Base-by-base conservation (phyloP, 2,888 invertebrate species). In the Amblyteles armatorius region DNA sequence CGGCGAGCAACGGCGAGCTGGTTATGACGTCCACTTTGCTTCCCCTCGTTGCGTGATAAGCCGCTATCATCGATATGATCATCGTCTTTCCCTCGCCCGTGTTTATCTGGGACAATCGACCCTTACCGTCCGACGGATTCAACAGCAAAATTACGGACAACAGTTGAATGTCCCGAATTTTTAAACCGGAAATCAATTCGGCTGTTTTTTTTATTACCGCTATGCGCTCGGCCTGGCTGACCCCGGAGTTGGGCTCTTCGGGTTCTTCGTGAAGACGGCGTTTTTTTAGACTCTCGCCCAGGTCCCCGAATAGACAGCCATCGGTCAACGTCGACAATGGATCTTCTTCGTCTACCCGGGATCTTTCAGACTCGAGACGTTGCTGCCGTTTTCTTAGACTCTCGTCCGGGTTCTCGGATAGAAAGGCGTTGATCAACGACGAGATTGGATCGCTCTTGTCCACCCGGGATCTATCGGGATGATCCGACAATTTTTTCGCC, bases 21-120 rank as follows among this genome's bases (percentile, higher is more conserved):
- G 93, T 94, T 77, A 94, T 88, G 13, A 94, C 88, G 83, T 94
- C 91, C 1, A 92, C 90, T 57, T 87, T 88, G 44, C 90, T 85
- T 0, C 91, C 90, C 26, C 81, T 86, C 6, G 92, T 82, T 3
- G 90, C 91, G 79, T 89, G 90, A 26, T 92, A 86, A 5, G 91
- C 90, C 2, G 93, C 90, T 0, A 91, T 79, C 4, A 91, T 87
- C 13, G 91, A 90, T 5, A 94, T 91, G 60, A 94, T 92, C 44
- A 89, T 87, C 0, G 93, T 90, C 84, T 94, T 94, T 48, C 94
- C 94, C 88, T 94, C 94, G 1, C 94, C 94, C 9, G 94, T 94
- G 50, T 90, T 87, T 9, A 94, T 90, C 85, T 94, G 92, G 11
- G 91, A 85, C 50, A 94, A 72, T 36, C 76, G 65, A 33, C 76